Percentiles rank a stretch among this genome's conserved stretches.
Conservation (phyloP, 2,888 invertebrate species). For the Cheiracanthium punctorium region DNA sequence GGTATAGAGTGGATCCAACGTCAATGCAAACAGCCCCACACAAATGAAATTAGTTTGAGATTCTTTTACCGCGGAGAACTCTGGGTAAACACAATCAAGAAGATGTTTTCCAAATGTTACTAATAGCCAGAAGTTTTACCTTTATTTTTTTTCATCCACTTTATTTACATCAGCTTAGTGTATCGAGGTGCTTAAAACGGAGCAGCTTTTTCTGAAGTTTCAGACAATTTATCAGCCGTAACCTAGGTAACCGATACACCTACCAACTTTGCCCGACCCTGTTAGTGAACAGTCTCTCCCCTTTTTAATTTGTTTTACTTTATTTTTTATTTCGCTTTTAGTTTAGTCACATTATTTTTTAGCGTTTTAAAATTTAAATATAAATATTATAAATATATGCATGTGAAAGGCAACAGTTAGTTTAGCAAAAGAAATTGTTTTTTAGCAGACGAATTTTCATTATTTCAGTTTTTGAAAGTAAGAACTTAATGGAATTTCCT, state of each 20-base stretch:
- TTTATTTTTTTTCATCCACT: background rate
- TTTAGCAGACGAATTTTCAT: too few species aligned
- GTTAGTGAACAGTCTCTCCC: too few species aligned
- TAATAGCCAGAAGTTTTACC: constrained; percentile 16
- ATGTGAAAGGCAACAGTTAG: too few species aligned
- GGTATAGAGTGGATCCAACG: background rate
- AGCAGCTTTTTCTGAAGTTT: constrained; percentile 27
- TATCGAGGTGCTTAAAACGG: constrained; percentile 19
- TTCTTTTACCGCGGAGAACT: background rate
- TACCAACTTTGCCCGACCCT: background rate
- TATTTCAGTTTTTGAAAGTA: too few species aligned
- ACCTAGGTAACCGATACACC: constrained; percentile 32
- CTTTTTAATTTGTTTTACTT: too few species aligned
- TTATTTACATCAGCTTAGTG: constrained; percentile 10
- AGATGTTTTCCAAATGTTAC: constrained; percentile 37
- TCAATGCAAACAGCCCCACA: background rate
- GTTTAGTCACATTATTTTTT: too few species aligned
- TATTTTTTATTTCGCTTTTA: too few species aligned
- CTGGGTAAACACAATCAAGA: constrained; percentile 39
- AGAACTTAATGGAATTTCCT: too few species aligned
- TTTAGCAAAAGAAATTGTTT: too few species aligned
- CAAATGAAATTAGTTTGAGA: background rate
- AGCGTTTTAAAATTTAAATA: too few species aligned
- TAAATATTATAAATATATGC: too few species aligned
- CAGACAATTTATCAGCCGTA: constrained; percentile 40